A percentile compares a stretch with the other conserved stretches of the same genome.
phyloP scores from a whole-genome alignment of 2,113 vertebrate species.

The Solea senegalensis region DNA sequence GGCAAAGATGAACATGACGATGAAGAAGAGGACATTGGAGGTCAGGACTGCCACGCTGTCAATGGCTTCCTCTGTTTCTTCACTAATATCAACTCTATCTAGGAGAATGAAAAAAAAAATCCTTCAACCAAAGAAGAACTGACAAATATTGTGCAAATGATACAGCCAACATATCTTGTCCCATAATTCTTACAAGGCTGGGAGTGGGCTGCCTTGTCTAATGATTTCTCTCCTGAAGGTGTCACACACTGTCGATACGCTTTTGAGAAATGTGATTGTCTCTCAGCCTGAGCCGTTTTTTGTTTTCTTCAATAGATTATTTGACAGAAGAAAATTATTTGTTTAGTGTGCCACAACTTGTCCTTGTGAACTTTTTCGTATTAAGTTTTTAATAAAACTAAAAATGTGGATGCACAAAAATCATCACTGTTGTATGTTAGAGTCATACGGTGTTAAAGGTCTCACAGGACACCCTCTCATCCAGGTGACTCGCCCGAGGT shows the following conservation, averaged over 20 bases:
- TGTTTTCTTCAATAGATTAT: background rate
- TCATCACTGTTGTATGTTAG: too few species aligned
- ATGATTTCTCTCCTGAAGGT: background rate
- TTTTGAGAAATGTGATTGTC: background rate
- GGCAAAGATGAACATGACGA: slow-evolving; percentile 93
- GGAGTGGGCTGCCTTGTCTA: background rate
- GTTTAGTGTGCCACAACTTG: too few species aligned
- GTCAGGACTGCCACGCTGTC: slow-evolving; percentile 89
- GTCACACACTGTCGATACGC: background rate
- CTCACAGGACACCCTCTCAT: too few species aligned
- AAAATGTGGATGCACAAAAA: too few species aligned
- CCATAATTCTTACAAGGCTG: background rate
- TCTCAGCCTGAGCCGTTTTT: background rate
- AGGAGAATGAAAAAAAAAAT: slow-evolving; percentile 13
- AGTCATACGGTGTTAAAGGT: too few species aligned
- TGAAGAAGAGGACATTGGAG: slow-evolving; percentile 92
- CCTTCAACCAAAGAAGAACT: background rate
- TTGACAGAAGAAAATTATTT: too few species aligned
- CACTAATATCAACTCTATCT: slow-evolving; percentile 77
- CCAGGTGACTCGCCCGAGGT: too few species aligned
- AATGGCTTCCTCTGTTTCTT: slow-evolving; percentile 74
- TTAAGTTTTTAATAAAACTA: too few species aligned
- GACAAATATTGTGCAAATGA: background rate
- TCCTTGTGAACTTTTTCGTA: too few species aligned
- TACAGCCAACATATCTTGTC: background rate